phyloP scores from a whole-genome alignment of 92 coral and sea anemone genomes.

The Palythoa grandis region DNA sequence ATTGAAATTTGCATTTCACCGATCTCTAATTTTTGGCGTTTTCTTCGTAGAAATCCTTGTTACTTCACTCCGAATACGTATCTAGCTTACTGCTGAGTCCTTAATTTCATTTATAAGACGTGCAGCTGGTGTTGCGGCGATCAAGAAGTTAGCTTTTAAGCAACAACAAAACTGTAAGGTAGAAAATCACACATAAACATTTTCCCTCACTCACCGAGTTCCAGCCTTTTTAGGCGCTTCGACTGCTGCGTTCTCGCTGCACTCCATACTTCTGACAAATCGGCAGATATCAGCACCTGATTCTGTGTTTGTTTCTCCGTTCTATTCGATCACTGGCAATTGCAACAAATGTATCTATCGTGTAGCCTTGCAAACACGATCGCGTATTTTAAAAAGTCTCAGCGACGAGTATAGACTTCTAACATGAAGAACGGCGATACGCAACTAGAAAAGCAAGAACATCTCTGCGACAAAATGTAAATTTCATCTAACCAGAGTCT shows the following conservation, averaged over 20 bases:
- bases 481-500: slow-evolving; percentile 20
- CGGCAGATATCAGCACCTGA: not conserved
- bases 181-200: slow-evolving; percentile 18
- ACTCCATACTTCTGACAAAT: slow-evolving; percentile 19
- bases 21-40: not conserved
- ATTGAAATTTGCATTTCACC: not conserved
- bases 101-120: not conserved
- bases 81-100: not conserved
- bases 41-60: not conserved
- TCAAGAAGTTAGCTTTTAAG: slow-evolving; percentile 21
- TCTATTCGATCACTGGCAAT: slow-evolving; percentile 6
- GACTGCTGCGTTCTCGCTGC: slow-evolving; percentile 37
- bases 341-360: slow-evolving; percentile 18
- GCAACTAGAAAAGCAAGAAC: not conserved
- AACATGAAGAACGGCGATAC: slow-evolving; percentile 1
- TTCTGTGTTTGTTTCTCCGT: not conserved
- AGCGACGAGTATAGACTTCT: not conserved
- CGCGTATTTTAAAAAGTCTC: not conserved
- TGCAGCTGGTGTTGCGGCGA: slow-evolving; percentile 22
- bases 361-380: not conserved
- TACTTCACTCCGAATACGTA: not conserved
- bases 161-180: not conserved
- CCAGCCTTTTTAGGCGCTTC: slow-evolving; percentile 82
- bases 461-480: slow-evolving; percentile 12
- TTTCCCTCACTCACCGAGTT: slow-evolving; percentile 69